Conservation (phyloP, 1,140 invertebrate genomes). For the Pantala flavescens region DNA sequence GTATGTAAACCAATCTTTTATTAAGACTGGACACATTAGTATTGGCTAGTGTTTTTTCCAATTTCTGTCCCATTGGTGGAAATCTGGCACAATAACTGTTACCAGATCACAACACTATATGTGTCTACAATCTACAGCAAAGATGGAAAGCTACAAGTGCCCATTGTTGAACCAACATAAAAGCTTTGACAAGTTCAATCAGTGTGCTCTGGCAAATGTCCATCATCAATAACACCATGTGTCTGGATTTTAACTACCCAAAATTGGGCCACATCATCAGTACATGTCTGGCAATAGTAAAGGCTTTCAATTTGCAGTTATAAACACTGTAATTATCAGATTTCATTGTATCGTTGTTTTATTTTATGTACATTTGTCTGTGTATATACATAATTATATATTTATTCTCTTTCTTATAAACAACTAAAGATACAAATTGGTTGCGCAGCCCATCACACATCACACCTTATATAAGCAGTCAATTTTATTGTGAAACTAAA, state of each 20-base stretch:
- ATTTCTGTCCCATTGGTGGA: not conserved
- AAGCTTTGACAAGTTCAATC: slow-evolving; percentile 12
- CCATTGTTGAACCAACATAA: slow-evolving; percentile 15
- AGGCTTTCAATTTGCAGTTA: slow-evolving; percentile 2
- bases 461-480: not conserved
- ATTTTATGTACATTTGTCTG: slow-evolving; percentile 14
- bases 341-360: slow-evolving; percentile 15
- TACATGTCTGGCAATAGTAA: slow-evolving; percentile 9
- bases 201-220: slow-evolving; percentile 12
- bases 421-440: slow-evolving; percentile 13
- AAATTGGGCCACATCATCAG: not conserved
- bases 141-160: slow-evolving; percentile 17
- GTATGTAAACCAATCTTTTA: slow-evolving; percentile 21
- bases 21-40: slow-evolving; percentile 21
- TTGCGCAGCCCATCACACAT: not conserved
- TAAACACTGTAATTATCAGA: slow-evolving; percentile 8
- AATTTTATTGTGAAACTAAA: not conserved
- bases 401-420: slow-evolving; percentile 16
- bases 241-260: not conserved
- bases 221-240: slow-evolving; percentile 10
- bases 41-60: slow-evolving; percentile 20
- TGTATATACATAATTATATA: slow-evolving; percentile 18
- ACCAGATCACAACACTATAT: slow-evolving; percentile 17
- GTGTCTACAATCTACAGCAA: slow-evolving; percentile 15
- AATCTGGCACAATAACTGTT: slow-evolving; percentile 11